Evolutionary conservation across 2,888 invertebrate species (phyloP).

Genomic region (Tromatobia lineatoria): DNA sequence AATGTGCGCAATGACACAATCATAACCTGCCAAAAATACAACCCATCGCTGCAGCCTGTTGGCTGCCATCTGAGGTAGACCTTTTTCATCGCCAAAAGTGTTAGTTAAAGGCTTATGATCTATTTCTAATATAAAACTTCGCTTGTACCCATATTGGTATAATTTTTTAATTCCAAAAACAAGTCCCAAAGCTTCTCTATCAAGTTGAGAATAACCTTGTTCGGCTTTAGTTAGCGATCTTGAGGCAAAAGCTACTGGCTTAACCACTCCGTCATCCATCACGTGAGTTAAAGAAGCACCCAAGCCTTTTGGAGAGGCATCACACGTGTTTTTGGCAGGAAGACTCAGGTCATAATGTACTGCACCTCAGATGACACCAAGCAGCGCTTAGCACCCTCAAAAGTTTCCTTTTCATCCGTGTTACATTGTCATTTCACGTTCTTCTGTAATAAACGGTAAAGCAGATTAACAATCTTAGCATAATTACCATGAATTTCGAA

Average conservation of each 20-base stretch:
- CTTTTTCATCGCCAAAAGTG: neutral
- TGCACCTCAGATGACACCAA: neutral
- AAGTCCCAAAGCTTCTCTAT: neutral
- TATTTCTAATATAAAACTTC: neutral
- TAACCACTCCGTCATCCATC: neutral
- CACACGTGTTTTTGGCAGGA: neutral
- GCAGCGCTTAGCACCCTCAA: neutral
- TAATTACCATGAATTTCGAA: no score
- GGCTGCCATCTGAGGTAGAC: conserved; percentile 4
- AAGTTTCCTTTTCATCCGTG: neutral
- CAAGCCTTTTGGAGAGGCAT: neutral
- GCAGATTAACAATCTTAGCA: no score
- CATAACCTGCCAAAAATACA: neutral
- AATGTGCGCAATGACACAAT: neutral
- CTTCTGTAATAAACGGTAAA: no score
- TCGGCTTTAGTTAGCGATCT: neutral
- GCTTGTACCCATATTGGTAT: neutral
- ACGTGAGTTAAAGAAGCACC: neutral
- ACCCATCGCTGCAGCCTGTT: neutral
- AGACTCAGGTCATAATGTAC: neutral
- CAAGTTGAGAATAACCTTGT: neutral
- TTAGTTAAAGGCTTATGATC: neutral
- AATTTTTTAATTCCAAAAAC: neutral
- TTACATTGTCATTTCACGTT: no score
- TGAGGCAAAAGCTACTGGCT: neutral